A percentile compares a stretch with the other conserved stretches of the same genome.
Conservation (phyloP, 2,797 vertebrate genomes). For the Galagoides demidoff region DNA sequence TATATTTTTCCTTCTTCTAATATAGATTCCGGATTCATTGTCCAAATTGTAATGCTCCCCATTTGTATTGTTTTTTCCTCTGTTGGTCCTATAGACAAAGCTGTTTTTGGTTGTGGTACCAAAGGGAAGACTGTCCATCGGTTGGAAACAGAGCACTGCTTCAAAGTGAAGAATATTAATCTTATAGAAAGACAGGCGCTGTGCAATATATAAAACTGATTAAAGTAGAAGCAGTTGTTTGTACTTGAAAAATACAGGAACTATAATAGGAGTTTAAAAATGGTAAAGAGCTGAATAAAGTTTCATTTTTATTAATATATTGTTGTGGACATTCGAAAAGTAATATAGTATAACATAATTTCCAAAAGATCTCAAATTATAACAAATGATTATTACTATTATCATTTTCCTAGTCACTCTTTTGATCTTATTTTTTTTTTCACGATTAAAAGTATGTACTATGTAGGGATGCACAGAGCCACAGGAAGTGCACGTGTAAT, state of each 20-base stretch:
- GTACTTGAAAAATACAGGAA: conserved; percentile 7
- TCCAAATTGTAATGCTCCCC: neutral
- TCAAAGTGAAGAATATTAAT: conserved; percentile 24
- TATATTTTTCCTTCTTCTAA: conserved; percentile 38
- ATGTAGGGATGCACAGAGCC: neutral
- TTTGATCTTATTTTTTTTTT: neutral
- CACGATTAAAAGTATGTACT: neutral
- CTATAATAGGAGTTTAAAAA: neutral
- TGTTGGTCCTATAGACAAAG: conserved; percentile 1
- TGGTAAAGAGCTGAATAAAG: neutral
- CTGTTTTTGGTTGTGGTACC: neutral
- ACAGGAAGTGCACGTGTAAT: neutral
- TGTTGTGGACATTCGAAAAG: neutral
- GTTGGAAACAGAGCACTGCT: conserved; percentile 40
- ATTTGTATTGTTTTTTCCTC: conserved; percentile 28
- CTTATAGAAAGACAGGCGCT: conserved; percentile 7
- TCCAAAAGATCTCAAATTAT: neutral
- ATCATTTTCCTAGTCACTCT: neutral
- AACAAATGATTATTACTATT: neutral
- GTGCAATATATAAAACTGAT: conserved; percentile 50
- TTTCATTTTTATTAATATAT: neutral
- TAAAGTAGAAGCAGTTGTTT: conserved; percentile 20
- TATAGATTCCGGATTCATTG: neutral
- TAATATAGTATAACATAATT: neutral
- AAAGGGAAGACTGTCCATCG: conserved; percentile 41